phyloP scores from a whole-genome alignment of 2,797 vertebrate species.

The Acipenser ruthenus region DNA sequence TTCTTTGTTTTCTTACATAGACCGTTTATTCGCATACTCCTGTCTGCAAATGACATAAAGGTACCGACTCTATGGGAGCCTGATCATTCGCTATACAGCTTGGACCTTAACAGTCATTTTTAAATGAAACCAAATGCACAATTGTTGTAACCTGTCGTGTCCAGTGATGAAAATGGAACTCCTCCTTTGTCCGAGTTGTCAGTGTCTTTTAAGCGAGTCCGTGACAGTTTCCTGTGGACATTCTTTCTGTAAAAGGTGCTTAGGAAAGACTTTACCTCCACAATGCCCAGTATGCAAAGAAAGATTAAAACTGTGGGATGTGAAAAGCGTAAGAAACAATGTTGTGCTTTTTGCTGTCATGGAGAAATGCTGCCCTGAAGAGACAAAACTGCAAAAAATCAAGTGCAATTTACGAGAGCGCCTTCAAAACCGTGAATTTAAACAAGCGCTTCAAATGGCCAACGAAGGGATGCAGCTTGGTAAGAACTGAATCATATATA shows the following conservation, averaged over 20 bases:
- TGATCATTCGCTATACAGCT: no score
- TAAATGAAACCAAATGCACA: no score
- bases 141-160: conserved; percentile 17
- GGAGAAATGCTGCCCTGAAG: conserved; percentile 64
- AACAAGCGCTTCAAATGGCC: conserved; percentile 56
- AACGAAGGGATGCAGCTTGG: conserved; percentile 60
- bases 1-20: no score
- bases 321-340: conserved; percentile 51
- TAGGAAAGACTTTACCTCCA: conserved; percentile 41
- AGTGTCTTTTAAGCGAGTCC: conserved; percentile 66
- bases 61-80: no score
- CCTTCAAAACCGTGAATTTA: conserved; percentile 51
- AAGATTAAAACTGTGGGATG: conserved; percentile 49
- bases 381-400: conserved; percentile 31
- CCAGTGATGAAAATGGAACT: conserved; percentile 51
- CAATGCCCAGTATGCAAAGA: conserved; percentile 66
- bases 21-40: no score
- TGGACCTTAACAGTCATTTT: no score
- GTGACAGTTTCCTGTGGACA: conserved; percentile 78
- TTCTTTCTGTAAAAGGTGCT: conserved; percentile 72
- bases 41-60: no score
- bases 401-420: conserved; percentile 53
- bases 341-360: conserved; percentile 64
- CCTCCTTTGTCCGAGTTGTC: conserved; percentile 69
- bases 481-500: conserved; percentile 39